Evolutionary conservation across 2,888 invertebrate genomes (phyloP).

Genomic region (Erebia ligea): DNA sequence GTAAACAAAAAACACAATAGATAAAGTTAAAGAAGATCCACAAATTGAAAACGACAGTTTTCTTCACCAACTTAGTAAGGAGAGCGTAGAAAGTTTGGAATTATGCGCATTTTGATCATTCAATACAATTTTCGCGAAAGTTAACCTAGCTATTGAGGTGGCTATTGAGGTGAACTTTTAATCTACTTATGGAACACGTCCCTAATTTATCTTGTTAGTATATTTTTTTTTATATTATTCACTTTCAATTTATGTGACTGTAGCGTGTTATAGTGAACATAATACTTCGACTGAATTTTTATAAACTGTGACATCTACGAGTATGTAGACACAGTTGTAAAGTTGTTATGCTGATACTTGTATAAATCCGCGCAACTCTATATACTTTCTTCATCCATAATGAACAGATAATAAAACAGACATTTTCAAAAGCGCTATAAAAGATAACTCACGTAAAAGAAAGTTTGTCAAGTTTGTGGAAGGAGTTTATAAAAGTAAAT

Average conservation of each 20-base stretch:
- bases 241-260: not conserved
- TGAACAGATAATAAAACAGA: not conserved
- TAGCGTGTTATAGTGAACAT: not conserved
- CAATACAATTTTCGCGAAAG: conserved; percentile 29
- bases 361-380: not conserved
- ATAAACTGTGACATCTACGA: not conserved
- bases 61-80: conserved; percentile 49
- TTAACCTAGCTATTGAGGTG: conserved; percentile 27
- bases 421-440: not conserved
- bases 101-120: conserved; percentile 47
- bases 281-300: not conserved
- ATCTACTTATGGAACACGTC: conserved; percentile 31
- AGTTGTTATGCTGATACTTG: not conserved
- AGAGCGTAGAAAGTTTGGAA: conserved; percentile 50
- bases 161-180: conserved; percentile 36
- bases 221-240: not conserved
- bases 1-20: conserved; percentile 23
- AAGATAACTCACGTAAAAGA: not conserved
- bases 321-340: not conserved
- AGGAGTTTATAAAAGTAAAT: not conserved
- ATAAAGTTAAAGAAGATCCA: conserved; percentile 49
- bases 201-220: conserved; percentile 16
- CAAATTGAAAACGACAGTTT: conserved; percentile 73
- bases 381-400: not conserved
- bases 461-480: not conserved